These are phyloP conservation scores for Tragelaphus strepsiceros DNA, from an alignment of 2,113 vertebrate species.

Conservation along the genomic window DNA sequence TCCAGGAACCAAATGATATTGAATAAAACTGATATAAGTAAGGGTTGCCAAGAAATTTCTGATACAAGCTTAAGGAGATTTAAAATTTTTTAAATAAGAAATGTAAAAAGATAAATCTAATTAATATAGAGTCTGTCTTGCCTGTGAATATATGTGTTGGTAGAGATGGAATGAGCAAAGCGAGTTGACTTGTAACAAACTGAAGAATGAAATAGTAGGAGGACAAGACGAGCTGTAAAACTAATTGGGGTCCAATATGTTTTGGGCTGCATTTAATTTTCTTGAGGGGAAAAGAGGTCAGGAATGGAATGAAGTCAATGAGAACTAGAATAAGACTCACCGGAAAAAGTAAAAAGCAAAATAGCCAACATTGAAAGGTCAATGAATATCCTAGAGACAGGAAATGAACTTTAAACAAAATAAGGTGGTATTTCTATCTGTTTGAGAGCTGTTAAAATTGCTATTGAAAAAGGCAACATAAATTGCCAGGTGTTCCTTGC, in stretches of 20 bases:
- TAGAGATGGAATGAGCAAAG: slow-evolving; percentile 41
- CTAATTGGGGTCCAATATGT: slow-evolving; percentile 81
- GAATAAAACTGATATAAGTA: slow-evolving; percentile 49
- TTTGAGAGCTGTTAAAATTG: slow-evolving; percentile 80
- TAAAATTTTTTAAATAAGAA: slow-evolving; percentile 36
- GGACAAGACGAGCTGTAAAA: slow-evolving; percentile 79
- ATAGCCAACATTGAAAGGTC: slow-evolving; percentile 80
- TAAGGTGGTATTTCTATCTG: slow-evolving; percentile 77
- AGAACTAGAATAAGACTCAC: slow-evolving; percentile 76
- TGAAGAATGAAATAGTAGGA: slow-evolving; percentile 75
- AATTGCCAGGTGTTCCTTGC: slow-evolving; percentile 76
- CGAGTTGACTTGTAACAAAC: slow-evolving; percentile 66
- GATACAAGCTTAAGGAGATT: slow-evolving; percentile 4
- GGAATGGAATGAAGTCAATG: slow-evolving; percentile 86
- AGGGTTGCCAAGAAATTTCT: slow-evolving; percentile 29
- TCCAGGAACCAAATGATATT: slow-evolving; percentile 32
- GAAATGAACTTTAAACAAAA: slow-evolving; percentile 85
- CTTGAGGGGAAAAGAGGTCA: slow-evolving; percentile 84
- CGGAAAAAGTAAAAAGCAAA: slow-evolving; percentile 77
- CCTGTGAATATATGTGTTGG: slow-evolving; percentile 6
- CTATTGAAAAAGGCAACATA: slow-evolving; percentile 74
- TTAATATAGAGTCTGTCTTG: slow-evolving; percentile 56
- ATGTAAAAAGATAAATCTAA: slow-evolving; percentile 3
- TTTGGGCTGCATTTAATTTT: slow-evolving; percentile 84
- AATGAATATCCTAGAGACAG: slow-evolving; percentile 81